Conservation (phyloP, 2,888 invertebrate genomes). For the Tiphia femorata region DNA sequence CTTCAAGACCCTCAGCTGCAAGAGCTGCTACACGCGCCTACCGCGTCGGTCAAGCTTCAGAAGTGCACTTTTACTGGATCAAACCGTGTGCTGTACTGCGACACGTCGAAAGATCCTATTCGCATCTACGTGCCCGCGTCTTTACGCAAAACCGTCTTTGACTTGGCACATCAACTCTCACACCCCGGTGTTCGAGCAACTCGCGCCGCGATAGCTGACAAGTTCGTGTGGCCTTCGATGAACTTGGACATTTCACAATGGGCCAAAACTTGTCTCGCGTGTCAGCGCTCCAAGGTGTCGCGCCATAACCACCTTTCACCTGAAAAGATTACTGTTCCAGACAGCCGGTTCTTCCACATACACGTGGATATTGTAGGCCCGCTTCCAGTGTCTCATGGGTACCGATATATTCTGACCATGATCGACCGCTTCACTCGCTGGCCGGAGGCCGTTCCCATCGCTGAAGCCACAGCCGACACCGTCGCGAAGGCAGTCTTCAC, state of each 20-base stretch:
- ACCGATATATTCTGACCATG: slow-evolving; percentile 57
- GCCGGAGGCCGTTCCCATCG: slow-evolving; percentile 31
- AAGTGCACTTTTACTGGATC: background rate
- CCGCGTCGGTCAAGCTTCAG: background rate
- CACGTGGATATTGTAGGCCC: slow-evolving; percentile 57
- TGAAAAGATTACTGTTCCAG: slow-evolving; percentile 41
- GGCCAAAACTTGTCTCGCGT: slow-evolving; percentile 50
- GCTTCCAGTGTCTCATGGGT: slow-evolving; percentile 13
- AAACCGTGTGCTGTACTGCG: background rate
- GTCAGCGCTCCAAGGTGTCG: slow-evolving; percentile 54
- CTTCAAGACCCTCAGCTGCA: background rate
- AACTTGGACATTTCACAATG: slow-evolving; percentile 50
- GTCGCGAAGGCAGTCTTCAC: slow-evolving; percentile 26
- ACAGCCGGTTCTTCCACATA: slow-evolving; percentile 50
- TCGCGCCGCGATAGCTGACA: slow-evolving; percentile 41
- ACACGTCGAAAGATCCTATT: background rate
- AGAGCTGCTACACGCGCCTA: background rate
- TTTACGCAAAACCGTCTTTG: background rate
- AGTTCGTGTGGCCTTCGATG: slow-evolving; percentile 59
- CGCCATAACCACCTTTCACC: slow-evolving; percentile 50
- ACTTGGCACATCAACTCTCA: slow-evolving; percentile 34
- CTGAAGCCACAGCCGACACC: slow-evolving; percentile 30
- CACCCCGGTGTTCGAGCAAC: slow-evolving; percentile 38
- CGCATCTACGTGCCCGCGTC: background rate
- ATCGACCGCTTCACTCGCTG: slow-evolving; percentile 49